These are phyloP conservation scores for Microchirus variegatus DNA, from an alignment of 2,797 vertebrate species.

Conservation along the genomic window DNA sequence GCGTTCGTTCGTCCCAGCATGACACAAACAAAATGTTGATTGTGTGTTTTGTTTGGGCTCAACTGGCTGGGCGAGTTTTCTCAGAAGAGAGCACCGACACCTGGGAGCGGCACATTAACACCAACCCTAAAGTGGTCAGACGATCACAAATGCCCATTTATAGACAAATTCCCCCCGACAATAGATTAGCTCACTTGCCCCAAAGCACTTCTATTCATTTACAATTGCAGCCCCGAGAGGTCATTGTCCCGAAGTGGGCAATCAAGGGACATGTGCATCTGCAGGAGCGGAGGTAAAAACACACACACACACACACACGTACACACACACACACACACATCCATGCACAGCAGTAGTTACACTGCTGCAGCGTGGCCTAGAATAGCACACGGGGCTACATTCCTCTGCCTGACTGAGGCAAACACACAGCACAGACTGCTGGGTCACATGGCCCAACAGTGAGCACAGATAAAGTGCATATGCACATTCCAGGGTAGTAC, in stretches of 20 bases:
- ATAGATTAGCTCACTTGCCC: slow-evolving; percentile 49
- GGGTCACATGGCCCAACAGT: slow-evolving; percentile 75
- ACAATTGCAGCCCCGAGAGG: slow-evolving; percentile 61
- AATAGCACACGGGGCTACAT: slow-evolving; percentile 77
- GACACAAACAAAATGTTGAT: slow-evolving; percentile 46
- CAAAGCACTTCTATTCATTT: slow-evolving; percentile 67
- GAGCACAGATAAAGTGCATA: slow-evolving; percentile 60
- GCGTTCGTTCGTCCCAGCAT: slow-evolving; percentile 15
- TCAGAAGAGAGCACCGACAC: slow-evolving; percentile 40
- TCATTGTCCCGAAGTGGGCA: slow-evolving; percentile 65
- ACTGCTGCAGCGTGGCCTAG: slow-evolving; percentile 63
- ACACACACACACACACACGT: slow-evolving; percentile 23
- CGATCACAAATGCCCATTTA: slow-evolving; percentile 69
- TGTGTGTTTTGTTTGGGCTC: slow-evolving; percentile 57
- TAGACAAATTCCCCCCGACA: slow-evolving; percentile 63
- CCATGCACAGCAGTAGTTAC: slow-evolving; percentile 48
- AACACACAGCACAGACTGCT: slow-evolving; percentile 66
- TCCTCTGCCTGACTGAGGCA: slow-evolving; percentile 67
- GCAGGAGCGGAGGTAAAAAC: slow-evolving; percentile 28
- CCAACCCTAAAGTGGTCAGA: slow-evolving; percentile 63
- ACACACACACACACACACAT: slow-evolving; percentile 39
- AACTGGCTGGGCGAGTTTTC: slow-evolving; percentile 68
- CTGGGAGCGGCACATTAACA: slow-evolving; percentile 72
- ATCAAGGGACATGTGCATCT: slow-evolving; percentile 62
- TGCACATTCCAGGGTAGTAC: slow-evolving; percentile 38